These are phyloP conservation scores for Charaxes varanes DNA, from an alignment of 1,140 invertebrate species.

Conservation along the genomic window DNA sequence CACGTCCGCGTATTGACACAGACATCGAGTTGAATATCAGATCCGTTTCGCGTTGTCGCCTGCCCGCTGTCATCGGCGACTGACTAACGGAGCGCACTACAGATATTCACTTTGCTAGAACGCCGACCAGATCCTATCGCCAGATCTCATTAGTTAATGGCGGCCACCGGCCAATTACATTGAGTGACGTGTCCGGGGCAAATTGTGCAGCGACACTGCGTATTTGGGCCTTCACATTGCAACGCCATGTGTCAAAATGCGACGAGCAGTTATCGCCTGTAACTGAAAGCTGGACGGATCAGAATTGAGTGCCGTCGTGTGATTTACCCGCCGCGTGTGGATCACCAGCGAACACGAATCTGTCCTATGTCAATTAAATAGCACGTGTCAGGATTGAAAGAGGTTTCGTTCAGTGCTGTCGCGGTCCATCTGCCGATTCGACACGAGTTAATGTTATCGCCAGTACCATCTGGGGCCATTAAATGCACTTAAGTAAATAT, in stretches of 20 bases:
- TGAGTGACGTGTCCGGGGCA: constrained; percentile 60
- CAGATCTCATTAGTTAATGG: constrained; percentile 58
- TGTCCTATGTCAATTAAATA: constrained; percentile 23
- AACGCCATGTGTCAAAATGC: constrained; percentile 6
- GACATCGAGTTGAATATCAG: constrained; percentile 31
- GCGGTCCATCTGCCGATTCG: constrained; percentile 15
- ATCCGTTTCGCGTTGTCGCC: constrained; percentile 39
- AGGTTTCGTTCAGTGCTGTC: constrained; percentile 14
- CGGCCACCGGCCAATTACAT: constrained; percentile 44
- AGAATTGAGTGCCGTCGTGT: constrained; percentile 3
- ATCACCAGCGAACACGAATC: constrained; percentile 10
- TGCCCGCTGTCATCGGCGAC: constrained; percentile 36
- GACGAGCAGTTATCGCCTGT: constrained; percentile 10
- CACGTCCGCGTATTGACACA: constrained; percentile 26
- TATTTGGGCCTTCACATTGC: constrained; percentile 19
- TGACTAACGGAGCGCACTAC: constrained; percentile 31
- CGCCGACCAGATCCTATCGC: constrained; percentile 46
- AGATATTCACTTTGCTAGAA: constrained; percentile 33
- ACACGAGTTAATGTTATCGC: constrained; percentile 15
- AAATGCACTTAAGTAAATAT: constrained; percentile 15
- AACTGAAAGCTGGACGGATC: not conserved
- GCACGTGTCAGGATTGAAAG: constrained; percentile 12
- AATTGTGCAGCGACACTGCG: constrained; percentile 34
- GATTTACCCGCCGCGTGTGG: constrained; percentile 1
- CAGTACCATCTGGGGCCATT: constrained; percentile 13